Percentiles rank a stretch among this genome's conserved stretches.
phyloP scores from a whole-genome alignment of 2,113 vertebrate species.

The Pseudorhombus dupliciocellatus region DNA sequence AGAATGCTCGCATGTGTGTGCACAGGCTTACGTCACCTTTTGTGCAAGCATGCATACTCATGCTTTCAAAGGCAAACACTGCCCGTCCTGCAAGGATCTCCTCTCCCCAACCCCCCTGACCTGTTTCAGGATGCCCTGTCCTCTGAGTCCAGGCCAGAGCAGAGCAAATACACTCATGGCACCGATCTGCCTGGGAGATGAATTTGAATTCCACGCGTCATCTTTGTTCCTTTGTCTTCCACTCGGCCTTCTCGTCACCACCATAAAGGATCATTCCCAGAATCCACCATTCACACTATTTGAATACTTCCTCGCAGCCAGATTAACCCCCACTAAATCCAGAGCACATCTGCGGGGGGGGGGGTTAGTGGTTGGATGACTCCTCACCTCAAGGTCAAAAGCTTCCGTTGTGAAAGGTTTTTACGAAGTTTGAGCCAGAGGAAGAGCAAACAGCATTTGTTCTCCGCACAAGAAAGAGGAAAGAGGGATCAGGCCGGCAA shows the following conservation, averaged over 20 bases:
- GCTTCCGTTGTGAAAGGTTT: conserved; percentile 19
- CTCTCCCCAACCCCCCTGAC: conserved; percentile 33
- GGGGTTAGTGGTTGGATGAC: conserved; percentile 44
- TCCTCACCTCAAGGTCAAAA: conserved; percentile 56
- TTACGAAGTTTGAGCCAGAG: conserved; percentile 15
- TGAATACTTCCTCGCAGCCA: conserved; percentile 31
- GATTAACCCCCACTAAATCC: conserved; percentile 32
- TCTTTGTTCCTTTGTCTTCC: conserved; percentile 55
- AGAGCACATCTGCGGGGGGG: conserved; percentile 13
- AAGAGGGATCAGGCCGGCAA: background rate
- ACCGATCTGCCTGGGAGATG: conserved; percentile 61
- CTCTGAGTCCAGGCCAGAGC: conserved; percentile 63
- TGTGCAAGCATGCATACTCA: conserved; percentile 58
- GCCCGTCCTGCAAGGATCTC: conserved; percentile 53
- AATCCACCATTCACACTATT: conserved; percentile 43
- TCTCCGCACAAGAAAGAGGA: background rate
- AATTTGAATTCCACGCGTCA: conserved; percentile 55
- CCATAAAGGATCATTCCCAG: conserved; percentile 55
- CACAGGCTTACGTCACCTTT: conserved; percentile 60
- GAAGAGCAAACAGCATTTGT: conserved; percentile 14
- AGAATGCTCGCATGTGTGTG: conserved; percentile 43
- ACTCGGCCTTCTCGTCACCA: conserved; percentile 32
- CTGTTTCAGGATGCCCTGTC: conserved; percentile 22
- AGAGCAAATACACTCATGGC: conserved; percentile 70
- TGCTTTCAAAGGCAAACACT: conserved; percentile 56